phyloP scores from a whole-genome alignment of 1,140 invertebrate genomes.

The Triops longicaudatus region DNA sequence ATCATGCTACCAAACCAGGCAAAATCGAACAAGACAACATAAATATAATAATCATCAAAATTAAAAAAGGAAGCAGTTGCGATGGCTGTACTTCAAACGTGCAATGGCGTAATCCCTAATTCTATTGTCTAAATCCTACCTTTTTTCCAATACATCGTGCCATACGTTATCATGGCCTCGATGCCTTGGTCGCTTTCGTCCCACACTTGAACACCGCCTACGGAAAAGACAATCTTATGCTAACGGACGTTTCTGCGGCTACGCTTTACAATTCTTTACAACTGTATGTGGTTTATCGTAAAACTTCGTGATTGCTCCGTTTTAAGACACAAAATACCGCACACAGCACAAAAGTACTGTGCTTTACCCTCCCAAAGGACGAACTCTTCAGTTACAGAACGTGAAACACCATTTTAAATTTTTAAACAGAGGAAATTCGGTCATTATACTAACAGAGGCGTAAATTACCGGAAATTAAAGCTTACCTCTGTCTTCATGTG shows the following conservation, averaged over 20 bases:
- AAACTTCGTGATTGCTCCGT: not conserved
- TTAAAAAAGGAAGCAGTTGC: not conserved
- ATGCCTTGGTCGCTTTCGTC: not conserved
- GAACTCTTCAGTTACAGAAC: not conserved
- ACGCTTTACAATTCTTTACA: not conserved
- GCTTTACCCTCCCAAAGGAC: not conserved
- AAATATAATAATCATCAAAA: too few species aligned
- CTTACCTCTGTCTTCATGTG: constrained; percentile 14
- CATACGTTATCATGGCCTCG: not conserved
- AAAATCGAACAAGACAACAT: too few species aligned
- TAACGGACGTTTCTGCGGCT: not conserved
- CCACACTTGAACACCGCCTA: not conserved
- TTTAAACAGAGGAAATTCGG: not conserved
- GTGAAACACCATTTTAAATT: not conserved
- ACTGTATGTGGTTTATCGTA: not conserved
- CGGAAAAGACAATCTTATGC: not conserved
- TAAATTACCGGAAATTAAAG: constrained; percentile 19
- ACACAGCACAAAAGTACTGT: not conserved
- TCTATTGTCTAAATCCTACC: not conserved
- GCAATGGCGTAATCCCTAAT: not conserved
- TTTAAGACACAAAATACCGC: not conserved
- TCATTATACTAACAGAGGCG: constrained; percentile 34
- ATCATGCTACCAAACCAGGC: not conserved
- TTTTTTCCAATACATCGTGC: constrained; percentile 3
- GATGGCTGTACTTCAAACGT: constrained; percentile 20